phyloP scores from a whole-genome alignment of 2,797 vertebrate species.

The Carcharodon carcharias region DNA sequence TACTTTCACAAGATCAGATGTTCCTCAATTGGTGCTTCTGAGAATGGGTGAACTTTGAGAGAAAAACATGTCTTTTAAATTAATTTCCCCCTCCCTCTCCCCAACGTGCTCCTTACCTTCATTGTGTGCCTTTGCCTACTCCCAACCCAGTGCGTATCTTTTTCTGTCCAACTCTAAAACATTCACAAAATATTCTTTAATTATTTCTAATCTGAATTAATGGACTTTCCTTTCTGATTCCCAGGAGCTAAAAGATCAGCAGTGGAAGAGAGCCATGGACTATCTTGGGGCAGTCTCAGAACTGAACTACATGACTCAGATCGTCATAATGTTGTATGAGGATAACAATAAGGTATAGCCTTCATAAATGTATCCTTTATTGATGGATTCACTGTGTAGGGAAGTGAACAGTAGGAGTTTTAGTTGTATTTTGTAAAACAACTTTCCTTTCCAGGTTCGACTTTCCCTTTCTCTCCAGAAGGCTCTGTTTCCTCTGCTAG shows the following conservation, averaged over 20 bases:
- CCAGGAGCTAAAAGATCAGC: slow-evolving; percentile 88
- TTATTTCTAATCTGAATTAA: background rate
- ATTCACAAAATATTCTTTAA: background rate
- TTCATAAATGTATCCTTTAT: background rate
- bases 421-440: background rate
- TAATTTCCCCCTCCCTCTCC: background rate
- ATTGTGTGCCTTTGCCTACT: too few relatives aligned
- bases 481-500: background rate
- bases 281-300: slow-evolving; percentile 94
- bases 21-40: background rate
- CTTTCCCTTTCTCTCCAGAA: background rate
- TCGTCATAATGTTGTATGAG: slow-evolving; percentile 97
- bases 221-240: background rate
- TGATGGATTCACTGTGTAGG: background rate
- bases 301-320: slow-evolving; percentile 99
- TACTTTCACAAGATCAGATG: background rate
- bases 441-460: background rate
- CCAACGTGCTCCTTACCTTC: background rate
- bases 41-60: background rate
- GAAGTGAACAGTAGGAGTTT: background rate
- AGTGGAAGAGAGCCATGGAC: slow-evolving; percentile 96
- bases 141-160: too few relatives aligned
- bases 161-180: background rate
- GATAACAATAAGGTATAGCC: slow-evolving; percentile 88
- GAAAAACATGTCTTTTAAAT: background rate